Evolutionary conservation across 92 coral and sea anemone species (phyloP), one percentile per base, ranked within the genome.

Genomic region (Epizoanthus ramosus): DNA sequence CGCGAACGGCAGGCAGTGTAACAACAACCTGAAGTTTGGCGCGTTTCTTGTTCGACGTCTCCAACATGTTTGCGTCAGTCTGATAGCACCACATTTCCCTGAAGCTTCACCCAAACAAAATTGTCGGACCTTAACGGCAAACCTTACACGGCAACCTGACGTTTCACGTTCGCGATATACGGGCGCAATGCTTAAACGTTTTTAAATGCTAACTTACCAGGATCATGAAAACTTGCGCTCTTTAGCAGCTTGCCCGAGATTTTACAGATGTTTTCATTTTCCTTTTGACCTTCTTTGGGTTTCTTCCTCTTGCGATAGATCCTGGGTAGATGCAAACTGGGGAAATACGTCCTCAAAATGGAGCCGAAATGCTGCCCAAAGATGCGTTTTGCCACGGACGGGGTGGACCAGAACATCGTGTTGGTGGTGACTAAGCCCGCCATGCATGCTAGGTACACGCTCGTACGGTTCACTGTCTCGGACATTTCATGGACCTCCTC

Each of bases 361-460:
- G 86, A 85, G 22, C 99, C 99, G 17, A 94, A 71, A 66, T 97
- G 99, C 13, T 98, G 97, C 0, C 97, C 99, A 56, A 94, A 87
- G 56, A 95, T 88, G 85, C 96, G 84, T 63, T 90, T 97, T n/a
- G 92, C 92, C 6, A 97, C 95, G 0, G 90, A 67, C 31, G 99
- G 99, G 0, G 92, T 84, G 18, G 98, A 83, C 63, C 90, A 57
- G 7, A 92, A 86, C 79, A 92, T 92, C 9, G 92, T 86, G 31
- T 90, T 81, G 5, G 99, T 95, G 0, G 99, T 88, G 6, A 94
- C 69, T 23, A 97, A 17, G 3, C 98, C 99, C 14, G 99, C 87
- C 98, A 97, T 97, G 57, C 93, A 87, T 33, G 93, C 95, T 9
- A 97, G 60, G 10, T 75, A 79, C 19, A 92, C 87, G 45, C 86